Base-by-base conservation (phyloP, 2,888 invertebrate species). In the Petrolisthes cinctipes region DNA sequence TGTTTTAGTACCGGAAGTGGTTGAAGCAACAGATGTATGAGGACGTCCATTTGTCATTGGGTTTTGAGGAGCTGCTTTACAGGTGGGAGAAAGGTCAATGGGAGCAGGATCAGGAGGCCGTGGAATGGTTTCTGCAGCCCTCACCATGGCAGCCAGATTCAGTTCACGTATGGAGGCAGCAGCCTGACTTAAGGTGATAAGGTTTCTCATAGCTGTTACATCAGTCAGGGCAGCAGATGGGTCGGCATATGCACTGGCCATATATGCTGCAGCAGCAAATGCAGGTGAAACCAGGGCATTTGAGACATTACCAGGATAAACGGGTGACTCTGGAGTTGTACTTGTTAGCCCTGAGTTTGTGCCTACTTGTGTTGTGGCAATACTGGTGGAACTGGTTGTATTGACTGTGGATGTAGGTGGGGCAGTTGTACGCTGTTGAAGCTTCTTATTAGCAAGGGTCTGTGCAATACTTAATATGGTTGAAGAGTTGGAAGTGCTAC, bases 161-260 rank as follows among this genome's bases (percentile, higher is more conserved):
- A 84, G 37, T n/a, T 85, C 88, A 37, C 92, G 91, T 23, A 92
- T 91, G 73, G 92, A 91, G 17, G 92, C 92, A 4, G 93, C 92
- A 0, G 93, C 92, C 89, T 93, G 92, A 3, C 92, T 92, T 53
- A 95, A 92, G 92, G 95, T 93, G 92, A 95, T 94, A 83, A 95
- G 92, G 91, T 95, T 95, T 88, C 94, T 93, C 91, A 94, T 92
- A 11, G 92, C 91, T 6, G 91, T 71, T 4, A 86, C 86, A 68
- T 86, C 86, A 53, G 76, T 78, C 4, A 83, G 66, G 6, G 86
- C 76, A 14, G 83, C n/a, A 61, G 85, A 53, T 20, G 57, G 23
- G 51, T 82, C 82, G 0, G 88, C 85, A 7, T 81, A 75, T 0
- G 88, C 85, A 6, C 75, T 71, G 11, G 87, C 87, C 85, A 88